Base-by-base conservation (phyloP, 2,797 vertebrate species). In the Morus bassanus region DNA sequence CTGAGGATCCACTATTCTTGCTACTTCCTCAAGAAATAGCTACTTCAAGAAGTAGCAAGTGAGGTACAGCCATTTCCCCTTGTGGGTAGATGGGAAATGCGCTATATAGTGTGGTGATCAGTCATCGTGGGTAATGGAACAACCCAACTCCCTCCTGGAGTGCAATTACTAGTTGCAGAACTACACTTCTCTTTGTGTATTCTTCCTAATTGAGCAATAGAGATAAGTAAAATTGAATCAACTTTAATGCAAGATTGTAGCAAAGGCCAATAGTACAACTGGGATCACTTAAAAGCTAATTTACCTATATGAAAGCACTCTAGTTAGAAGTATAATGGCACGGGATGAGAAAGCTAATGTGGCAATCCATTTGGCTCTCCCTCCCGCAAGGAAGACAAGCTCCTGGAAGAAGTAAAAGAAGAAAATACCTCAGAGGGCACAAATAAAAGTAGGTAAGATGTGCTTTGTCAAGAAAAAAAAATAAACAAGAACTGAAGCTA, bases 191-290 rank as follows among this genome's bases (percentile, higher is more conserved):
- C 65, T 50, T 14, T 54, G 23, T 86, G 33, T 77, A 1, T 33
- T 76, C 35, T 48, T 54, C 83, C 70, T 77, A 89, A 94, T 39
- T 56, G 70, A 92, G 74, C 81, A 75, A n/a, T 4, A 81, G 79
- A 88, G n/a, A 77, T 94, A 85, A 95, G 94, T 93, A 88, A 92
- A 95, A 93, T 83, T 59, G 74, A 92, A 92, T 92, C 80, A 33
- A 1, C 81, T 91, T 74, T 79, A 94, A 46, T 80, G 88, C 28
- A 64, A 83, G 45, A 39, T 85, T 87, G 50, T 77, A 87, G 81
- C 48, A 74, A 83, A 80, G 93, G 84, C 91, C 86, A 88, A 2
- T 39, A 51, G 80, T 60, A 43, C 92, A 74, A 46, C 68, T 85
- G 94, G 91, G 86, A 93, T 95, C 48, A 33, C 88, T 94, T 93